A percentile compares a stretch with the other conserved stretches of the same genome.
Evolutionary conservation across 2,113 vertebrate species (phyloP).

Genomic region (Tyto alba): DNA sequence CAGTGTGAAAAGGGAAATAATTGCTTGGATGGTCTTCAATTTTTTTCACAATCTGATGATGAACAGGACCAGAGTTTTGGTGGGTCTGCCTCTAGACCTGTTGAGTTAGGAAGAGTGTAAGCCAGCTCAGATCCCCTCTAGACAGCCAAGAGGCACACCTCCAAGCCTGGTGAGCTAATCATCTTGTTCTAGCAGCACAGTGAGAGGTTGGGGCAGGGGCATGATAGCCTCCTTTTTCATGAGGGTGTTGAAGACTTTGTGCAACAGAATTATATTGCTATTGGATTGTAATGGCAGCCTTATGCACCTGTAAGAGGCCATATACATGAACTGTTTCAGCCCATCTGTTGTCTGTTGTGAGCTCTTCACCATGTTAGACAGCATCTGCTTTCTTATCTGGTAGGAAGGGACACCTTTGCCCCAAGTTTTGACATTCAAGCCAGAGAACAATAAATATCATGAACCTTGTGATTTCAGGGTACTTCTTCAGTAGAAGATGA

Average conservation of each 20-base stretch:
- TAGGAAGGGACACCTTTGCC: background rate
- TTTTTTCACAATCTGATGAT: background rate
- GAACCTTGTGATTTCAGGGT: background rate
- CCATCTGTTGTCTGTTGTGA: background rate
- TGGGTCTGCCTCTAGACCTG: background rate
- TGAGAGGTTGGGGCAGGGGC: background rate
- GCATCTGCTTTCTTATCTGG: background rate
- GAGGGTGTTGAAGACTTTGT: background rate
- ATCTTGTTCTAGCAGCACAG: background rate
- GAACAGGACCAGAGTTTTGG: background rate
- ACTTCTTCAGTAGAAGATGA: background rate
- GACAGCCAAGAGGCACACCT: background rate
- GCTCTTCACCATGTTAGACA: background rate
- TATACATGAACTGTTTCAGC: background rate
- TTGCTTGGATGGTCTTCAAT: background rate
- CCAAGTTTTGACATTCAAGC: background rate
- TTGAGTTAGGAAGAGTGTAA: background rate
- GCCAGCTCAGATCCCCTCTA: background rate
- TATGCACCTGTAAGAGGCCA: background rate
- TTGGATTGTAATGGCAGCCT: background rate
- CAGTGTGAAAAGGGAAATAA: background rate
- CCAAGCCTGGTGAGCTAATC: background rate
- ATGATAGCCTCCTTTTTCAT: background rate
- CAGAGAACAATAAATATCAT: background rate
- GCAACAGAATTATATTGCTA: background rate